Percentiles rank a stretch among this genome's conserved stretches.
Conservation (phyloP, 2,888 invertebrate genomes). For the Stegana nigrithorax region DNA sequence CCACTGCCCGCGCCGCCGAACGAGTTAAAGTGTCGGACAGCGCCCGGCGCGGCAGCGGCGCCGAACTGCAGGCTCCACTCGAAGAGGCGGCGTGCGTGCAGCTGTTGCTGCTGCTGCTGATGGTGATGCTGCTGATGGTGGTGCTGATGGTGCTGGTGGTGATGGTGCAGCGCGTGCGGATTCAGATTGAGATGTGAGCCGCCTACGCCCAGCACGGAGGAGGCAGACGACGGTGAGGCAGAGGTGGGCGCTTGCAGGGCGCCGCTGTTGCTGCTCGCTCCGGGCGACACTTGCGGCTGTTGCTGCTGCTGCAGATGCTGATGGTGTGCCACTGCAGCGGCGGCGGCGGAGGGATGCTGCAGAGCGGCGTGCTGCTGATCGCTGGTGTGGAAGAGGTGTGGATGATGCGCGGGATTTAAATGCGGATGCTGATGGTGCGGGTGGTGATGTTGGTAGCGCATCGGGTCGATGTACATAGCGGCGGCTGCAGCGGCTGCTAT, state of each 20-base stretch:
- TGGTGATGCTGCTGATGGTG: slow-evolving; percentile 68
- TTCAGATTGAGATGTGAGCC: slow-evolving; percentile 65
- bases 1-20: slow-evolving; percentile 67
- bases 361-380: slow-evolving; percentile 58
- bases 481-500: slow-evolving; percentile 69
- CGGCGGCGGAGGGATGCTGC: slow-evolving; percentile 52
- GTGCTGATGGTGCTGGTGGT: slow-evolving; percentile 65
- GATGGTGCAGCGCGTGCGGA: slow-evolving; percentile 66
- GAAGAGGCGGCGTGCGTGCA: slow-evolving; percentile 68
- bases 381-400: slow-evolving; percentile 67
- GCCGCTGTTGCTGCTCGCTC: slow-evolving; percentile 61
- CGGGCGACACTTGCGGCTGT: slow-evolving; percentile 58
- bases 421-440: slow-evolving; percentile 67
- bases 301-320: slow-evolving; percentile 44
- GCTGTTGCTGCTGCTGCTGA: slow-evolving; percentile 69
- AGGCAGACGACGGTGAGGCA: slow-evolving; percentile 58
- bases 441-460: slow-evolving; percentile 68
- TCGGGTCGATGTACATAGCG: slow-evolving; percentile 69
- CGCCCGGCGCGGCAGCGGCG: slow-evolving; percentile 66
- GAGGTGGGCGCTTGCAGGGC: slow-evolving; percentile 61
- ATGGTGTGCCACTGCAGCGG: slow-evolving; percentile 36
- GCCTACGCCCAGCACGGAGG: slow-evolving; percentile 55
- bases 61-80: slow-evolving; percentile 69
- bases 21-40: slow-evolving; percentile 68
- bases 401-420: slow-evolving; percentile 66